These are phyloP conservation scores for Galeopterus variegatus DNA, from an alignment of 2,113 vertebrate genomes.

Conservation along the genomic window DNA sequence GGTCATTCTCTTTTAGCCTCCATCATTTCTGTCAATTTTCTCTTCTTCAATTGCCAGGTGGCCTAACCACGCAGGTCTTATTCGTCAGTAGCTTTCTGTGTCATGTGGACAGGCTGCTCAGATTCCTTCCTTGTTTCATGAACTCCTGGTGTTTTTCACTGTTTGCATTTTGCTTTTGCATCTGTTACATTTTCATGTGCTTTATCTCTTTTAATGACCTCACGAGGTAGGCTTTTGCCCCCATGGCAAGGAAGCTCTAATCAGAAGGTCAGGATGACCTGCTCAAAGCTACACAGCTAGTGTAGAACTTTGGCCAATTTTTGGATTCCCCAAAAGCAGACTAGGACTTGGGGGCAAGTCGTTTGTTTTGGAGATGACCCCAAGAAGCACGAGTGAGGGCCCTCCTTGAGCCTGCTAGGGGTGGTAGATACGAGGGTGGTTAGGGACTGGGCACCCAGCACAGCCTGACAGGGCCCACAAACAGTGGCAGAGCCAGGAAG, in stretches of 20 bases:
- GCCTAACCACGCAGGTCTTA: background rate
- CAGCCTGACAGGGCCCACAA: background rate
- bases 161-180: background rate
- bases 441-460: background rate
- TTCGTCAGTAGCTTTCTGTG: background rate
- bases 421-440: background rate
- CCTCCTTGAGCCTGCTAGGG: background rate
- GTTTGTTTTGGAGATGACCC: background rate
- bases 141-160: background rate
- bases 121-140: background rate
- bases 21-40: background rate
- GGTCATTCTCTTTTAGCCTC: background rate
- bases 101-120: background rate
- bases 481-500: too few species aligned
- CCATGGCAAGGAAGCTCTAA: background rate
- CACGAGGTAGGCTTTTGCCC: background rate
- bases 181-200: background rate
- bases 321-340: background rate
- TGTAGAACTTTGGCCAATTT: background rate
- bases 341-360: background rate
- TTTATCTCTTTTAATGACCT: background rate
- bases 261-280: background rate
- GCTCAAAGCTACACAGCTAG: background rate
- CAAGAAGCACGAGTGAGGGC: background rate
- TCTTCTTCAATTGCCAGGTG: fast-evolving